A percentile compares a stretch with the other conserved stretches of the same genome.
Evolutionary conservation across 2,113 vertebrate species (phyloP).

Genomic region (Salvelinus fontinalis): DNA sequence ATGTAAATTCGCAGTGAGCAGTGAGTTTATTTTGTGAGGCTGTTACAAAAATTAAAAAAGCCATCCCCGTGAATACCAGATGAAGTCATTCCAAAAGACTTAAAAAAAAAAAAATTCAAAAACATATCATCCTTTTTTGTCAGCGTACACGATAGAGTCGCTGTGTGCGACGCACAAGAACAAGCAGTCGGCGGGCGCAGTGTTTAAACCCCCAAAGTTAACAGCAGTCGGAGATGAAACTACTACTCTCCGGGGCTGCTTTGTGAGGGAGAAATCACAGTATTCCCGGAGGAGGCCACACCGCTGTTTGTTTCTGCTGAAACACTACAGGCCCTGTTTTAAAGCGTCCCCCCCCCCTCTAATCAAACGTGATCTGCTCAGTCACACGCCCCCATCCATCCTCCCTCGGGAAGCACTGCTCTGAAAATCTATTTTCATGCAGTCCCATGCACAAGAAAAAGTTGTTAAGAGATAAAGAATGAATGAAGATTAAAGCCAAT

Average conservation of each 20-base stretch:
- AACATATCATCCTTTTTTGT: background rate
- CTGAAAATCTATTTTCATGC: slow-evolving; percentile 28
- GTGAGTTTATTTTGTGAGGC: slow-evolving; percentile 55
- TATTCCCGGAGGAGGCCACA: slow-evolving; percentile 60
- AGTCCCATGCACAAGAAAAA: slow-evolving; percentile 39
- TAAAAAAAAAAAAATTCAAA: background rate
- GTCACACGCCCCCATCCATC: slow-evolving; percentile 49
- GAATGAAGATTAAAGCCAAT: slow-evolving; percentile 23
- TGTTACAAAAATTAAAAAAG: slow-evolving; percentile 59
- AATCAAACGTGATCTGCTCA: slow-evolving; percentile 68
- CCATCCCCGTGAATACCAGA: slow-evolving; percentile 43
- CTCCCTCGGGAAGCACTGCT: slow-evolving; percentile 40
- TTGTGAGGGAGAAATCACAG: slow-evolving; percentile 53
- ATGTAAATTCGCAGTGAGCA: slow-evolving; percentile 67
- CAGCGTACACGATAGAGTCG: slow-evolving; percentile 30
- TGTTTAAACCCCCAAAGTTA: slow-evolving; percentile 61
- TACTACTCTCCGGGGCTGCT: slow-evolving; percentile 51
- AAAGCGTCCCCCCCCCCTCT: slow-evolving; percentile 30
- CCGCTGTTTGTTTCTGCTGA: slow-evolving; percentile 69
- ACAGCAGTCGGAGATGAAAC: slow-evolving; percentile 62
- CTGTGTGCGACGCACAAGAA: slow-evolving; percentile 39
- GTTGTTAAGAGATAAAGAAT: slow-evolving; percentile 35
- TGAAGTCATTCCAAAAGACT: slow-evolving; percentile 34
- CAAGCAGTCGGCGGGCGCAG: slow-evolving; percentile 39
- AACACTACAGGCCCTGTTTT: slow-evolving; percentile 57